Evolutionary conservation across 1,140 invertebrate genomes (phyloP), one percentile per base, ranked within the genome.

Genomic region (Colletes gigas): DNA sequence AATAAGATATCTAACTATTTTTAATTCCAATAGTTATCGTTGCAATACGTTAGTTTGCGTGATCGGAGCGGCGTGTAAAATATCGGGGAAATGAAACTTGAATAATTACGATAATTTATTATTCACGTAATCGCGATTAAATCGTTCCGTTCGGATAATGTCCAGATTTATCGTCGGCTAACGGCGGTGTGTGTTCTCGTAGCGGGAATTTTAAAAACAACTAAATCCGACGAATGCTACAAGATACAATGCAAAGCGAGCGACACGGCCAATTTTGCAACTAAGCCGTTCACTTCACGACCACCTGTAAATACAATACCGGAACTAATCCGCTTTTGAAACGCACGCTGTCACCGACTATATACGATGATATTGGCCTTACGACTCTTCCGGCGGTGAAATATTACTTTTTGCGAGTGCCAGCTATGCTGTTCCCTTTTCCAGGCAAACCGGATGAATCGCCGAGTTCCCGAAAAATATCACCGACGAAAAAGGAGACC

Each of bases 321-420:
- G 79, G 74, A 85, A 86, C 79, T 86, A 86, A 86, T 85, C 83
- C 84, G 84, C 84, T 86, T 86, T 86, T 78, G 83, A 85, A 85
- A 85, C 83, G 83, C 79, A 82, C 83, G 59, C 83, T 82, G 71
- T 68, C 79, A 71, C 54, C 21, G 47, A 39, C 73, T 83, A 84
- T 80, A 82, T 77, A 84, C 62, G 75, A 60, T 69, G 74, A 86
- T 86, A 86, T 85, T 82, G 83, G 83, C 66, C 84, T 82, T 78
- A 85, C 83, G 79, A 85, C 55, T 65, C 68, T 44, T 14, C 67
- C 47, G 4, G 0, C 19, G 52, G 30, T 85, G 83, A 86, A 77
- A 85, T 86, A 86, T 86, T 86, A 82, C 83, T 79, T 86, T 85
- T 85, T 78, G 44, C 75, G 68, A 72, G 69, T 81, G 68, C 82